These are phyloP conservation scores for Hirundo rustica DNA, from an alignment of 2,797 vertebrate genomes.

Conservation along the genomic window DNA sequence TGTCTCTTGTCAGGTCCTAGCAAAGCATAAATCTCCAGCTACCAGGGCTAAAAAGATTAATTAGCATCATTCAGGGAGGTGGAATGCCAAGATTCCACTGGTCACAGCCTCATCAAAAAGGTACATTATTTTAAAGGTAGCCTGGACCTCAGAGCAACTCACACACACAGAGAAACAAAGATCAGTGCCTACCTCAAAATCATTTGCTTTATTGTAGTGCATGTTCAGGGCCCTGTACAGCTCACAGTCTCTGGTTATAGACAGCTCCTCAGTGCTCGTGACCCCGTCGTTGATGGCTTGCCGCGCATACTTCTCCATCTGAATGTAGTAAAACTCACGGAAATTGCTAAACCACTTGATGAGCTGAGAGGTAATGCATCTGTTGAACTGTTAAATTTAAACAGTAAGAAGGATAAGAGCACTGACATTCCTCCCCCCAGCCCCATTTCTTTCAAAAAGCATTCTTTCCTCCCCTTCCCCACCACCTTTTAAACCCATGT, in stretches of 20 bases:
- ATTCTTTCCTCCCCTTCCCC: conserved; percentile 26
- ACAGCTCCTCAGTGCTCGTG: conserved; percentile 90
- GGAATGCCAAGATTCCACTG: neutral
- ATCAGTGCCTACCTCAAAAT: conserved; percentile 92
- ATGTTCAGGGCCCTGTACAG: conserved; percentile 98
- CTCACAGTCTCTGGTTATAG: conserved; percentile 96
- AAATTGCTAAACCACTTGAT: conserved; percentile 99
- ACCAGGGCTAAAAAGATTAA: neutral
- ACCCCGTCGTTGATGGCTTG: conserved; percentile 97
- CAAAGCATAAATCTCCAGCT: neutral
- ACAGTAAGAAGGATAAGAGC: conserved; percentile 73
- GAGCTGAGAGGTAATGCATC: conserved; percentile 99
- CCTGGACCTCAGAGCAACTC: neutral
- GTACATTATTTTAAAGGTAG: conserved; percentile 10
- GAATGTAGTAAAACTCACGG: conserved; percentile 99
- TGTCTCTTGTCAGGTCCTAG: neutral
- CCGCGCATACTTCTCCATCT: conserved; percentile 99
- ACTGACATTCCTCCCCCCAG: conserved; percentile 41
- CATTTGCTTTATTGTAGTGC: conserved; percentile 99
- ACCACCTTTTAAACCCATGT: conserved; percentile 14
- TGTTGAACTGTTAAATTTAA: conserved; percentile 92
- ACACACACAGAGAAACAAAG: conserved; percentile 38
- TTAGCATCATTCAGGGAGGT: neutral
- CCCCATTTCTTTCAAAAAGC: conserved; percentile 50
- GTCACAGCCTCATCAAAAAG: neutral